Conservation (phyloP, 1,140 invertebrate species). For the Atopsyche davidsoni region DNA sequence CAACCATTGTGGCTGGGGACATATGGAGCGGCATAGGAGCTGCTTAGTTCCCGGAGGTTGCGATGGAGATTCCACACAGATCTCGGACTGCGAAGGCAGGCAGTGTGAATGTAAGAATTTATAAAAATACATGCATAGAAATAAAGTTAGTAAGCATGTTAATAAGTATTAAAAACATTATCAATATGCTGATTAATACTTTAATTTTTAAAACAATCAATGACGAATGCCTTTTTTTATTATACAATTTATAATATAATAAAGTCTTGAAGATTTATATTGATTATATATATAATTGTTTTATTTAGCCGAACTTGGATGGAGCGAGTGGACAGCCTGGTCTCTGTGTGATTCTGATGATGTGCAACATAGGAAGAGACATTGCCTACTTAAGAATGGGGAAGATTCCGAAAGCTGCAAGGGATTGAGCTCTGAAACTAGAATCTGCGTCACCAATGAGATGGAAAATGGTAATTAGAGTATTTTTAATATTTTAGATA, state of each 20-base stretch:
- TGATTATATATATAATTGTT: slow-evolving; percentile 15
- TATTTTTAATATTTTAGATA: too few species aligned
- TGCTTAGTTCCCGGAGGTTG: slow-evolving; percentile 49
- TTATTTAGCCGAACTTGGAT: slow-evolving; percentile 49
- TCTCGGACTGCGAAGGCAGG: slow-evolving; percentile 49
- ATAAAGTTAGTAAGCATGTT: slow-evolving; percentile 34
- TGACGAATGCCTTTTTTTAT: background rate
- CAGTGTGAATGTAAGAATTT: slow-evolving; percentile 48
- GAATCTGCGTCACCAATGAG: slow-evolving; percentile 51
- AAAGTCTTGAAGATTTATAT: too few species aligned
- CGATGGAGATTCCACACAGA: slow-evolving; percentile 43
- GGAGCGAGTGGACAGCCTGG: slow-evolving; percentile 66
- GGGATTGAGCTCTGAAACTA: slow-evolving; percentile 57
- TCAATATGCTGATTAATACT: slow-evolving; percentile 34
- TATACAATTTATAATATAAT: background rate
- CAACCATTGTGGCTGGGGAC: slow-evolving; percentile 66
- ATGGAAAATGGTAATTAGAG: slow-evolving; percentile 47
- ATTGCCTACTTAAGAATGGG: slow-evolving; percentile 49
- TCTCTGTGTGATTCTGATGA: slow-evolving; percentile 58
- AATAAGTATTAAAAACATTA: slow-evolving; percentile 52
- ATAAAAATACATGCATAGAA: slow-evolving; percentile 1
- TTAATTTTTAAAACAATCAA: slow-evolving; percentile 34
- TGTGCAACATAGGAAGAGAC: slow-evolving; percentile 59
- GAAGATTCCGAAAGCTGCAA: slow-evolving; percentile 52
- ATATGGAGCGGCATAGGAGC: slow-evolving; percentile 51